These are phyloP conservation scores for Phlogophora meticulosa DNA, from an alignment of 2,888 invertebrate species.

Conservation along the genomic window DNA sequence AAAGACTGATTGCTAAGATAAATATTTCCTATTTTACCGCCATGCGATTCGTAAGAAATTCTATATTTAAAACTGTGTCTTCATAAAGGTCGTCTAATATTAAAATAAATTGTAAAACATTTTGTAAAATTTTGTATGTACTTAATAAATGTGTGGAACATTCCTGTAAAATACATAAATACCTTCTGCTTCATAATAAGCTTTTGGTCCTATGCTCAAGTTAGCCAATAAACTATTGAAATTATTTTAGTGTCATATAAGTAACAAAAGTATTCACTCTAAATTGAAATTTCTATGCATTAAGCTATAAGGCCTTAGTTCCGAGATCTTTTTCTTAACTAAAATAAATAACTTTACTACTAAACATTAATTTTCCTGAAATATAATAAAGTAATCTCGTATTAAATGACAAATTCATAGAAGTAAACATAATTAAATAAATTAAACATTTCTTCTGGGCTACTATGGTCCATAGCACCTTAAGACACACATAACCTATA, in stretches of 20 bases:
- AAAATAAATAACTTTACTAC: neutral
- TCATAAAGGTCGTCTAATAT: neutral
- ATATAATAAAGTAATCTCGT: constrained; percentile 48
- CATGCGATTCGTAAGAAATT: constrained; percentile 23
- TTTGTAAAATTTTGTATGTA: constrained; percentile 50
- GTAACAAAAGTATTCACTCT: neutral
- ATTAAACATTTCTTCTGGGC: neutral
- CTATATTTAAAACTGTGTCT: constrained; percentile 35
- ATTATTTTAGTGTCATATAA: constrained; percentile 26
- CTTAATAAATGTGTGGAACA: constrained; percentile 52
- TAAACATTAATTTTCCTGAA: neutral
- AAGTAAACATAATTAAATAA: neutral
- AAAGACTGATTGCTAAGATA: constrained; percentile 46
- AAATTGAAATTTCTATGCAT: neutral
- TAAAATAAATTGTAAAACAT: constrained; percentile 9
- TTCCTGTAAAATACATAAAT: constrained; percentile 42
- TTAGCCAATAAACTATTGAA: constrained; percentile 25
- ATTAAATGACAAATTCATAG: constrained; percentile 28
- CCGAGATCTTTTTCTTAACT: neutral
- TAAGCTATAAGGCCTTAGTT: too few species aligned
- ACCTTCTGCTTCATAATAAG: constrained; percentile 24
- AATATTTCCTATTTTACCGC: constrained; percentile 41
- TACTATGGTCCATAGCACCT: too few species aligned
- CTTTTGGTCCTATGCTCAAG: constrained; percentile 52
- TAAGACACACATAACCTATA: too few species aligned